A percentile compares a stretch with the other conserved stretches of the same genome.
phyloP scores from a whole-genome alignment of 2,888 invertebrate species.

The Spodoptera exigua region DNA sequence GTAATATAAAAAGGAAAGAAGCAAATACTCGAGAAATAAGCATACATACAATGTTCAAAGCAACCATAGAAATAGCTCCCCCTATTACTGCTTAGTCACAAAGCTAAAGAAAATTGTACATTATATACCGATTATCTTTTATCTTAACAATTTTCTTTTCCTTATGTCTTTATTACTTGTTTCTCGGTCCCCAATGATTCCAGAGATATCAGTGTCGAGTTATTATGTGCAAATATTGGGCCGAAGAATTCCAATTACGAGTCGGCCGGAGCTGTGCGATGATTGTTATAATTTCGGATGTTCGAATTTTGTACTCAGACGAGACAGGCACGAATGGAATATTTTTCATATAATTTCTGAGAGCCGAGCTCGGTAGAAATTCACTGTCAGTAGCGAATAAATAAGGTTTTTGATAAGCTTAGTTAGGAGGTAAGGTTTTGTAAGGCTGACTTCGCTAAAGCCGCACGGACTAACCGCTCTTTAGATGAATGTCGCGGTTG shows the following conservation, averaged over 20 bases:
- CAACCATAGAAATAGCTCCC: neutral
- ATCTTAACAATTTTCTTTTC: conserved; percentile 22
- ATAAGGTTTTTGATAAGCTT: too few relatives aligned
- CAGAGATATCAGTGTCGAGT: conserved; percentile 27
- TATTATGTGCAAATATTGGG: conserved; percentile 49
- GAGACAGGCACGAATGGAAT: conserved; percentile 3
- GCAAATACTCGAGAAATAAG: too few relatives aligned
- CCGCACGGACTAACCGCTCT: too few relatives aligned
- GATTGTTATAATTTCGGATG: conserved; percentile 41
- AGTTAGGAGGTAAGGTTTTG: too few relatives aligned
- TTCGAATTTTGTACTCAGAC: conserved; percentile 30
- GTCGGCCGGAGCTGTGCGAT: conserved; percentile 11
- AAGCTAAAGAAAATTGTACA: conserved; percentile 12
- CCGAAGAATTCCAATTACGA: conserved; percentile 47
- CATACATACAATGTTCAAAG: too few relatives aligned
- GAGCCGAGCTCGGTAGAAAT: neutral
- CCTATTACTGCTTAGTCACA: neutral
- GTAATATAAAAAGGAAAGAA: too few relatives aligned
- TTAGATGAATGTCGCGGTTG: too few relatives aligned
- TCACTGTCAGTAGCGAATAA: neutral
- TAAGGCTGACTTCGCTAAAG: too few relatives aligned
- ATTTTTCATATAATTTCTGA: conserved; percentile 19
- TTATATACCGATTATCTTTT: conserved; percentile 26
- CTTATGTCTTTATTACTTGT: conserved; percentile 33
- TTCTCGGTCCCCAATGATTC: conserved; percentile 41